phyloP scores from a whole-genome alignment of 2,113 vertebrate genomes.

The Bungarus multicinctus region DNA sequence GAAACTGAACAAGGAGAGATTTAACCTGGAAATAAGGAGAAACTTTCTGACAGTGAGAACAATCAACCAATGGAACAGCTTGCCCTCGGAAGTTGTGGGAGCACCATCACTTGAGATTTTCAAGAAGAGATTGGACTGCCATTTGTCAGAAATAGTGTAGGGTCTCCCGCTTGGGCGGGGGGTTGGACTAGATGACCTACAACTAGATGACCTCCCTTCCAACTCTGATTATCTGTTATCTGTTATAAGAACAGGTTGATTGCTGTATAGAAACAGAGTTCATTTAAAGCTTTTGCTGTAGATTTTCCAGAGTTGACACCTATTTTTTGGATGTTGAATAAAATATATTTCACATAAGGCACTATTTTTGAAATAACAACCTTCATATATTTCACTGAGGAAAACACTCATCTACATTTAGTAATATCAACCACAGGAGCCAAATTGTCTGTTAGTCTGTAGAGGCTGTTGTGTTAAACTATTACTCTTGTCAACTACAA shows the following conservation, averaged over 20 bases:
- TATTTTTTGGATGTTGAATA: background rate
- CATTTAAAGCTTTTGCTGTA: background rate
- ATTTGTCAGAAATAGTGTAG: too few species aligned
- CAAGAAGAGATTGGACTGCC: too few species aligned
- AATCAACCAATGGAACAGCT: too few species aligned
- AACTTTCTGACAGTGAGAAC: too few species aligned
- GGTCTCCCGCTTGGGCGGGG: too few species aligned
- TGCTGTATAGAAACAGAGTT: background rate
- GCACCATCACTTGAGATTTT: too few species aligned
- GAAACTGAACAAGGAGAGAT: too few species aligned
- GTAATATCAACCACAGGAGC: background rate
- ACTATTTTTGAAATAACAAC: background rate
- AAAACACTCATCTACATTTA: background rate
- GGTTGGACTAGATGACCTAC: too few species aligned
- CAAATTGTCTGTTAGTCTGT: background rate
- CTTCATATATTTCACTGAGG: background rate
- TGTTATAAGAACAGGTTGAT: background rate
- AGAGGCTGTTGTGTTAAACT: background rate
- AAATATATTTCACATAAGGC: background rate
- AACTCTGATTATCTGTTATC: too few species aligned
- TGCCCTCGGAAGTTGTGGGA: too few species aligned
- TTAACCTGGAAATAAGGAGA: too few species aligned
- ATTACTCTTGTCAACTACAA: background rate
- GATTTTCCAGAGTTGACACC: background rate
- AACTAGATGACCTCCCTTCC: too few species aligned